phyloP scores from a whole-genome alignment of 2,888 invertebrate genomes.

The Cosmorhoe ocellata region DNA sequence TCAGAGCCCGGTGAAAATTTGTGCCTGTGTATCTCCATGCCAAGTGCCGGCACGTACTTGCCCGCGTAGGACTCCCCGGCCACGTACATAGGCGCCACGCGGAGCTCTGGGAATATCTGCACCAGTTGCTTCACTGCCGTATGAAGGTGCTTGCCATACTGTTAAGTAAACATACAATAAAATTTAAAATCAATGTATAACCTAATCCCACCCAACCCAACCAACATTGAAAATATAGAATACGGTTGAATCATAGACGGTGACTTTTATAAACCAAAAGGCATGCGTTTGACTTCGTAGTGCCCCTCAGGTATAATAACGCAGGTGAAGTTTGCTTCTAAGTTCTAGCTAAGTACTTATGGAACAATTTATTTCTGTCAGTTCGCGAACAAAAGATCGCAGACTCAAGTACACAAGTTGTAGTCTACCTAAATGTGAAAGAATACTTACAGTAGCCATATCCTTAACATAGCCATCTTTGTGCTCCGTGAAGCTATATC shows the following conservation, averaged over 20 bases:
- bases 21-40: constrained; percentile 75
- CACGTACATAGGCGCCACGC: constrained; percentile 81
- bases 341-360: too few relatives aligned
- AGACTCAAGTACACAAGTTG: too few relatives aligned
- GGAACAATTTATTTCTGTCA: too few relatives aligned
- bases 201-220: too few relatives aligned
- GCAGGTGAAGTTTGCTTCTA: too few relatives aligned
- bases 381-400: too few relatives aligned
- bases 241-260: too few relatives aligned
- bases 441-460: constrained; percentile 76
- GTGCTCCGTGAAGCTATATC: constrained; percentile 84
- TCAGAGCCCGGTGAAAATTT: constrained; percentile 48
- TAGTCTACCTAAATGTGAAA: too few relatives aligned
- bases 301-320: not conserved
- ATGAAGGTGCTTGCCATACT: constrained; percentile 82
- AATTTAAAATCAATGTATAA: too few relatives aligned
- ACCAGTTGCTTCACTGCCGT: constrained; percentile 83
- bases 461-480: constrained; percentile 78
- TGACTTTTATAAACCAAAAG: not conserved
- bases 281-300: not conserved
- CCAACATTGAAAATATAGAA: too few relatives aligned
- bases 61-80: constrained; percentile 87
- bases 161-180: constrained; percentile 1
- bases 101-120: constrained; percentile 82
- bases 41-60: constrained; percentile 82